Evolutionary conservation across 2,888 invertebrate species (phyloP).

Genomic region (Eristalis tenax): DNA sequence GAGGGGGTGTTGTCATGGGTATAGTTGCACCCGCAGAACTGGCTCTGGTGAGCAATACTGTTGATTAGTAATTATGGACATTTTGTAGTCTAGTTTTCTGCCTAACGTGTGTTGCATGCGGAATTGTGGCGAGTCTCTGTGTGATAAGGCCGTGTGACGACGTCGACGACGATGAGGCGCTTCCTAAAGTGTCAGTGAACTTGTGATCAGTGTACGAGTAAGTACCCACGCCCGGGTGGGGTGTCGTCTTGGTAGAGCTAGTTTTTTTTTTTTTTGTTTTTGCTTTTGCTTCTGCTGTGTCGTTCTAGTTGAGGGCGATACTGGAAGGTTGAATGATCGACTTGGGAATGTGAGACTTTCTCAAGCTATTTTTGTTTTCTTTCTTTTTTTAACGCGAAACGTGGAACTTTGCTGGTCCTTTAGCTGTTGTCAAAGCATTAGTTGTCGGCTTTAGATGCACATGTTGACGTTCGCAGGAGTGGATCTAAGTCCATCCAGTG

Average conservation of each 20-base stretch:
- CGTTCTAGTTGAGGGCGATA: background rate
- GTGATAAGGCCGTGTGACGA: conserved; percentile 30
- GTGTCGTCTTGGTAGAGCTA: background rate
- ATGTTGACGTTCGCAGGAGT: too few species aligned
- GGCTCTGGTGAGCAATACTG: conserved; percentile 51
- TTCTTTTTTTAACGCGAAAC: background rate
- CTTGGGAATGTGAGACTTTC: background rate
- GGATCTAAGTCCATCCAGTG: background rate
- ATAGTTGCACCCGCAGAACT: conserved; percentile 66
- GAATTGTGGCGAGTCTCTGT: conserved; percentile 35
- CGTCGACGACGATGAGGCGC: background rate
- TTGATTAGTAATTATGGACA: conserved; percentile 62
- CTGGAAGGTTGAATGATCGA: background rate
- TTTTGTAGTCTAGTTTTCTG: conserved; percentile 56
- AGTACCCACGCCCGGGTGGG: background rate
- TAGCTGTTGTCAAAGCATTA: background rate
- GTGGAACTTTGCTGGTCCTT: too few species aligned
- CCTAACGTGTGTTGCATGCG: conserved; percentile 55
- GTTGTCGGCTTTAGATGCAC: too few species aligned
- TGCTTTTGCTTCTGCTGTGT: background rate
- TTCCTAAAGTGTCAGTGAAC: conserved; percentile 62
- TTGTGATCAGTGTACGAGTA: background rate
- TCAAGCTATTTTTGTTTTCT: background rate
- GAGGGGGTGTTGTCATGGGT: background rate
- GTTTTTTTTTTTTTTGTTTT: background rate